Evolutionary conservation across 2,113 vertebrate genomes (phyloP).

Genomic region (Catagonus wagneri): DNA sequence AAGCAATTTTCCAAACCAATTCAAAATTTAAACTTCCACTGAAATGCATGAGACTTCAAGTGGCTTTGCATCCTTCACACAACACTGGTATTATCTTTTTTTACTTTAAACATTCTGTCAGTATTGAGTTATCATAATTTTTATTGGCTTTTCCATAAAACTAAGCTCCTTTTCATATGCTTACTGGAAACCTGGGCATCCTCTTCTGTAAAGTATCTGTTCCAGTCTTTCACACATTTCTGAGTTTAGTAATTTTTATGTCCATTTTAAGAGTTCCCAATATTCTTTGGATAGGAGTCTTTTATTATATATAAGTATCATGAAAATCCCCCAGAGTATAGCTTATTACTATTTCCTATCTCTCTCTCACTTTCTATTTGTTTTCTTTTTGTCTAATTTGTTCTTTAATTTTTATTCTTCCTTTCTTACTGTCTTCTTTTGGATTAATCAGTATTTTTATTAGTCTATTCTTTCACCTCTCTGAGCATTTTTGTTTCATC

Average conservation of each 20-base stretch:
- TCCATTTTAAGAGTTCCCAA: not conserved
- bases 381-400: not conserved
- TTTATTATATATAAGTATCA: not conserved
- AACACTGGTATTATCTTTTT: not conserved
- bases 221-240: not conserved
- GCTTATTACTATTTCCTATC: not conserved
- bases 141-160: not conserved
- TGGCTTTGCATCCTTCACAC: not conserved
- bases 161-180: not conserved
- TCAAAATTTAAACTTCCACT: not conserved
- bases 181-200: not conserved
- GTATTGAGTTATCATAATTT: not conserved
- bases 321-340: not conserved
- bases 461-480: not conserved
- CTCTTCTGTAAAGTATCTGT: not conserved
- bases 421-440: not conserved
- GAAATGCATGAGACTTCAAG: not conserved
- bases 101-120: not conserved
- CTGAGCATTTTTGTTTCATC: constrained; percentile 3
- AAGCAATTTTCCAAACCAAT: not conserved
- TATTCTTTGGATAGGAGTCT: not conserved
- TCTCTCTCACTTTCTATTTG: not conserved
- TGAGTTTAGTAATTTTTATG: not conserved
- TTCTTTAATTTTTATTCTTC: not conserved
- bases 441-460: not conserved